Evolutionary conservation across 2,113 vertebrate species (phyloP).

Genomic region (Corythoichthys haematopterus): DNA sequence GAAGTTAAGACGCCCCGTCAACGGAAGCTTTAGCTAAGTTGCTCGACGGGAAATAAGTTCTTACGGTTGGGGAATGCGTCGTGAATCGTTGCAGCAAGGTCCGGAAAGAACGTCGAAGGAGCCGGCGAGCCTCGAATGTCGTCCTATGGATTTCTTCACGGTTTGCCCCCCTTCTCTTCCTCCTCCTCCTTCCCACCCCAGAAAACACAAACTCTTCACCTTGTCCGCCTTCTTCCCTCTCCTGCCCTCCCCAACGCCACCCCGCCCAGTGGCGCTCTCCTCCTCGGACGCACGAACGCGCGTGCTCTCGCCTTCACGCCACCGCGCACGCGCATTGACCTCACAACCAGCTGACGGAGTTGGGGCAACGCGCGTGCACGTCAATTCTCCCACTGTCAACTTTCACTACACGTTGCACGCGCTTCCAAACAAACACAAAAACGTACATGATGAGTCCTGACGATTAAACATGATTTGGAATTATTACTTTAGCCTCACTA

Average conservation of each 20-base stretch:
- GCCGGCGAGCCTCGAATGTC: constrained; percentile 39
- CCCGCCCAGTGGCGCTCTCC: constrained; percentile 1
- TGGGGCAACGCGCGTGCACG: not conserved
- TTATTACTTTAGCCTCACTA: not conserved
- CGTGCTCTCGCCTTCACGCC: not conserved
- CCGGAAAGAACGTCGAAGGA: constrained; percentile 30
- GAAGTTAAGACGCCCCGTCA: not conserved
- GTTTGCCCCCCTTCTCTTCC: constrained; percentile 16
- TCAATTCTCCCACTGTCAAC: not conserved
- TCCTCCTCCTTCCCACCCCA: constrained; percentile 10
- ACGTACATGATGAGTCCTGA: not conserved
- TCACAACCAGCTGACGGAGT: not conserved
- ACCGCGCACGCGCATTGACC: constrained; percentile 9
- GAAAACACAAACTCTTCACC: constrained; percentile 1
- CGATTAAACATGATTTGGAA: not conserved
- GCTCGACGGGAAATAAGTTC: constrained; percentile 7
- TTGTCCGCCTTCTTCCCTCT: constrained; percentile 32
- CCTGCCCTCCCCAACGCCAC: constrained; percentile 14
- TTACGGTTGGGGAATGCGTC: constrained; percentile 37
- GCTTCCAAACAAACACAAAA: not conserved
- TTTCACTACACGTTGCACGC: not conserved
- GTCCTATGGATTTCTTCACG: constrained; percentile 32
- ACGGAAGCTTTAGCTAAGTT: not conserved
- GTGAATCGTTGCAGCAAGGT: constrained; percentile 17
- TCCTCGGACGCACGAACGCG: not conserved